Base-by-base conservation (phyloP, 2,797 vertebrate genomes). In the Anniella stebbinsi region DNA sequence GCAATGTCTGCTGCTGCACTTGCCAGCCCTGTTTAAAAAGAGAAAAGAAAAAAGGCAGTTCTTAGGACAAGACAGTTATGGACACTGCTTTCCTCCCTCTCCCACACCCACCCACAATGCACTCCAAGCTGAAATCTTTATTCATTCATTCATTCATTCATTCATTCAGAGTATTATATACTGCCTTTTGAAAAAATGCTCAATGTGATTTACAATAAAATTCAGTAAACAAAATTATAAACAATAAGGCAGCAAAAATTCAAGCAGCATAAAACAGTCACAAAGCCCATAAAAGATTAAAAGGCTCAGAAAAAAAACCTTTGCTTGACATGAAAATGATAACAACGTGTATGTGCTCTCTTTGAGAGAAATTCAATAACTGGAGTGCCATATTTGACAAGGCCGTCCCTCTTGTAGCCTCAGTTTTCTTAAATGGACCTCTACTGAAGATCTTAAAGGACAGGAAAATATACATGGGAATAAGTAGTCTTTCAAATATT, bases 1-100 rank as follows among this genome's bases (percentile, higher is more conserved):
- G 98, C 98, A 92, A 99, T 98, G 96, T 99, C 99, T 0, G 98
- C 97, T 25, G 98, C 97, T 93, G 97, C 95, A 0, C 97, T 95
- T 89, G 97, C 95, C 93, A 97, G 94, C 84, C 97, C 97, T 97
- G 95, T n/a, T n/a, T 77, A 91, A 88, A 89, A 91, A 45, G 6
- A 45, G 45, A 45, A 45, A 45, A 45, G 3, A 45, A 45, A 45
- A 45, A 91, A 85, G 25, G 70, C 23, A 86, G 6, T 11, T 77
- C 45, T 81, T 72, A 73, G n/a, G 23, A 88, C 48, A 67, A 30
- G 25, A 30, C 23, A 83, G 41, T 38, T 36, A 3, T 3, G 48
- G 21, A 17, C 17, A 60, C 25, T 45, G 7, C 33, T 57, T 36
- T 13, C 17, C 3, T 28, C 57, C 10, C 23, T 57, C 38, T 15